Base-by-base conservation (phyloP, 2,888 invertebrate genomes). In the Hetaerina titia region DNA sequence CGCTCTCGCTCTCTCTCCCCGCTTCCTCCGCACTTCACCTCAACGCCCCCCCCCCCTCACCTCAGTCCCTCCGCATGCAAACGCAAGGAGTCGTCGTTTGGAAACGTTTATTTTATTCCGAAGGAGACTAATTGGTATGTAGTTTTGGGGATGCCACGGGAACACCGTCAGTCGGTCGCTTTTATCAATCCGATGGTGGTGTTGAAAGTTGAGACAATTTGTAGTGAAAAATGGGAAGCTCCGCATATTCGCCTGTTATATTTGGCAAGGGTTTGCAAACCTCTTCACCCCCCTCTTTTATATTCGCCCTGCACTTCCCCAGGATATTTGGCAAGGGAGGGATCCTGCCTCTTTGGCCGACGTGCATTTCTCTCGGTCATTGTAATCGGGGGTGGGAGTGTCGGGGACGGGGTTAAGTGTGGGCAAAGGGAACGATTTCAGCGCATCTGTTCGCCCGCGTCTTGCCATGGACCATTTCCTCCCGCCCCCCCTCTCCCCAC, bases 201-300 rank as follows among this genome's bases (percentile, higher is more conserved):
- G 60, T 60, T 60, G 60, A 25, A 31, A 22, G 81, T 81, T 81
- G 81, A 31, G 81, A 31, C 25, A 81, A 31, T 22, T 81, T 31
- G 81, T 22, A 15, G 81, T 11, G 81, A 81, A 31, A 13, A 81
- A 31, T 11, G 25, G 15, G 31, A 11, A 81, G 31, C 25, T 81
- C 81, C 31, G 81, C 81, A 31, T 81, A 81, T 81, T 81, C 81
- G 31, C 31, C 25, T 81, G 81, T 81, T 81, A 81, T 81, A 81
- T 31, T 81, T 81, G 81, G 81, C 25, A 81, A 9, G 25, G 31
- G 31, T 81, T 81, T 81, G 81, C 81, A 31, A 81, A 81, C 31
- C 25, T 25, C 81, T 81, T 31, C 22, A 81, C 81, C 81, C 69
- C 22, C 1, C 15, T 19, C 4, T 45, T 45, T n/a, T n/a, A 17